Base-by-base conservation (phyloP, 2,113 vertebrate genomes). In the Chitala chitala region DNA sequence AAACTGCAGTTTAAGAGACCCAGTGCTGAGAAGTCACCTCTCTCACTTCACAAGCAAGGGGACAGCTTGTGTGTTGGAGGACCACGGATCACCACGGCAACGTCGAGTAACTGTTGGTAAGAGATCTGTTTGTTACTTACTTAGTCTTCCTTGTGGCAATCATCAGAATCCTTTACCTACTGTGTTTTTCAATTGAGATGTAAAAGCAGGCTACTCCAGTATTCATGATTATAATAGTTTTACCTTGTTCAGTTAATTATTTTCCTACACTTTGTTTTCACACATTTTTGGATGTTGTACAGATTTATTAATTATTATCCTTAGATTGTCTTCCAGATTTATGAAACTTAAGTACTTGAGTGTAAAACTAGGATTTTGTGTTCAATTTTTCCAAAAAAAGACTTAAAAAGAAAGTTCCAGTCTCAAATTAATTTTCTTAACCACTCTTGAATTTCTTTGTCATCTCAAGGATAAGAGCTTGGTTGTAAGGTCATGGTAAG, bases 91-190 rank as follows among this genome's bases (percentile, higher is more conserved):
- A 0, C 82, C 82, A 24, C 81, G 66, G 7, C 73, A 84, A 73
- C 77, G 83, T 2, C 56, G 50, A 54, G 81, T 71, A 71, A 85
- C 85, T 7, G 63, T 88, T 42, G 81, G 83, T 90, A 68, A 77
- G 46, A 74, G 20, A 15, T 31, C 6, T 26, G 22, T 36, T 38
- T 24, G 4, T 29, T 40, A 24, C 54, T 69, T 29, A 1, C 9
- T 12, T 51, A 46, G 15, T 31, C 3, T 10, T 29, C 44, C 29
- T 31, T 10, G 29, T 24, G 15, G 48, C 59, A 63, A 20, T 3
- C 15, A 36, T n/a, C 33, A 63, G 31, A n/a, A 38, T n/a, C n/a
- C n/a, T n/a, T n/a, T n/a, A n/a, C n/a, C n/a, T n/a, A n/a, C 15
- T 2, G 17, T 38, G 51, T 20, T 38, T 33, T 38, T 36, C 6